Evolutionary conservation across 2,888 invertebrate species (phyloP), one percentile per base, ranked within the genome.

Genomic region (Sthenelais limicola): DNA sequence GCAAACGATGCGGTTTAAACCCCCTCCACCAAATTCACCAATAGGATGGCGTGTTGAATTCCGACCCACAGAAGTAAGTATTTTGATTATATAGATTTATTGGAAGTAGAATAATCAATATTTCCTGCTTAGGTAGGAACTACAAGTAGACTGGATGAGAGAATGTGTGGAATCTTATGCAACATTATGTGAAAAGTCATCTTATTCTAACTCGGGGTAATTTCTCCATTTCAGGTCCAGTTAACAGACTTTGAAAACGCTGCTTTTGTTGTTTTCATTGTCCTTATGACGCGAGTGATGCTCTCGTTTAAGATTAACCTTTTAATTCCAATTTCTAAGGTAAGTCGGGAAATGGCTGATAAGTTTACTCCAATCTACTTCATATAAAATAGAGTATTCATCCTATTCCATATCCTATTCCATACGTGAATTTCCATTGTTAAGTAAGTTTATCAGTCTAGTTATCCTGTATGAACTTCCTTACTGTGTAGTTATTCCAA

Each of bases 21-120:
- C 98, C 35, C 98, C 98, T 52, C 95, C 97, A 0, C 88, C 89
- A 21, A 93, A 96, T 87, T 95, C 96, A 9, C 91, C 94, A 67
- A 99, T 99, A 83, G 99, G 99, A 47, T 99, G 99, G 99, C 91
- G 99, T 79, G 99, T 99, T 0, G 99, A 99, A 90, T 99, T 99
- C 90, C 92, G 99, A 33, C 98, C 99, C 51, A 98, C 98, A 79
- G 88, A 88, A 81, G 87, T 86, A 76, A 54, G 77, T 54, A 3
- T 26, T 54, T 5, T 54, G 4, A 30, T 5, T 66, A 12, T n/a
- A 49, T 49, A 47, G 12, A 33, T 32, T 7, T 18, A 49, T 43
- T 18, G 9, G 18, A 12, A 18, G 43, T 43, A 18, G 43, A 43
- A 18, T 18, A 18, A 12, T 12, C 43, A 18, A 9, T 43, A 18